Evolutionary conservation across 2,797 vertebrate species (phyloP).

Genomic region (Centroberyx gerrardi): DNA sequence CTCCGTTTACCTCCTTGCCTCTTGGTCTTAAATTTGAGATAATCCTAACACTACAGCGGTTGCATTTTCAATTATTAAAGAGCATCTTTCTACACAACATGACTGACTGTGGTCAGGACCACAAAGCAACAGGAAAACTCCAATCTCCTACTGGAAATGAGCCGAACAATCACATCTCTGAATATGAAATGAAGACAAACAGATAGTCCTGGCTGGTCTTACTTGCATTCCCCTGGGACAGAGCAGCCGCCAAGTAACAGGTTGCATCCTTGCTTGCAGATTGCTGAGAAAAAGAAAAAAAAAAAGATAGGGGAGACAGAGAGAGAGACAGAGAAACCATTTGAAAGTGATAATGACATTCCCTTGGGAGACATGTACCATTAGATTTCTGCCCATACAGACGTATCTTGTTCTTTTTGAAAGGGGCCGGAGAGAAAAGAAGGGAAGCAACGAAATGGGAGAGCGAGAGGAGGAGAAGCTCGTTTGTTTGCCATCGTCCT

Average conservation of each 20-base stretch:
- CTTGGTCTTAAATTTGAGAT: background rate
- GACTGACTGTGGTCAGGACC: background rate
- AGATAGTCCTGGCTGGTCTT: conserved; percentile 72
- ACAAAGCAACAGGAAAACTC: background rate
- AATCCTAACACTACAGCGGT: background rate
- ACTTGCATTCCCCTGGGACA: conserved; percentile 94
- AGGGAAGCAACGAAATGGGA: background rate
- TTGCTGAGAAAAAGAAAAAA: conserved; percentile 82
- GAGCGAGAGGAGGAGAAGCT: conserved; percentile 21
- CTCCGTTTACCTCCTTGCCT: background rate
- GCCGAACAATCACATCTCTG: background rate
- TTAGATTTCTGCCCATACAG: background rate
- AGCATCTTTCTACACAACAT: too few species aligned
- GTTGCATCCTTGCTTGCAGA: conserved; percentile 97
- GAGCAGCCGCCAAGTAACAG: conserved; percentile 91
- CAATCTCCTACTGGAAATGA: background rate
- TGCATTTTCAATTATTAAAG: too few species aligned
- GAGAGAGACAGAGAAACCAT: conserved; percentile 6
- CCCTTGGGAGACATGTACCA: background rate
- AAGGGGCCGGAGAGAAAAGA: background rate
- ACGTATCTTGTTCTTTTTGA: background rate
- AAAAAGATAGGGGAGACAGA: background rate
- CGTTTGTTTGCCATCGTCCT: conserved; percentile 59
- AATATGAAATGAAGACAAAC: background rate
- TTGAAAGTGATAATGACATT: conserved; percentile 3